A percentile compares a stretch with the other conserved stretches of the same genome.
These are phyloP conservation scores for Pyrgilauda ruficollis DNA, from an alignment of 2,113 vertebrate genomes.

Conservation along the genomic window DNA sequence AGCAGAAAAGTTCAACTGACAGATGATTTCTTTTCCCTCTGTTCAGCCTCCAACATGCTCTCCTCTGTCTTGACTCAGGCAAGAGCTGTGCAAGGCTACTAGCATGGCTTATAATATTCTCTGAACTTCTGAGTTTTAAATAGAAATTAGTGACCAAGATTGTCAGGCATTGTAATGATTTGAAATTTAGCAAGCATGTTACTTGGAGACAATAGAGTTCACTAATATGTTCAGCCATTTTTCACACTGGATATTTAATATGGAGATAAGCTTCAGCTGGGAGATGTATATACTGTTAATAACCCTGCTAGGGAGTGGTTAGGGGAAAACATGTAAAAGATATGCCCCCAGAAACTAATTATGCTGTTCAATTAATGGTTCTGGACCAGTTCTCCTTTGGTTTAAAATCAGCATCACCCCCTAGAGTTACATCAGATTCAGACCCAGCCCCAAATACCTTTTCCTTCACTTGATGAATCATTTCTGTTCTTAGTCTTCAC, in stretches of 20 bases:
- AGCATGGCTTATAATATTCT: neutral
- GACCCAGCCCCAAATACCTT: neutral
- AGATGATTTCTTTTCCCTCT: neutral
- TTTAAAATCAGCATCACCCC: neutral
- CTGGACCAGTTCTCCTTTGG: neutral
- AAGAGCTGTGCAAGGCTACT: neutral
- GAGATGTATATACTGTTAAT: neutral
- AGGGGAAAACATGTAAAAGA: neutral
- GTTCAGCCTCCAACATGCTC: neutral
- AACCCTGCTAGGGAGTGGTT: neutral
- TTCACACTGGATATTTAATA: neutral
- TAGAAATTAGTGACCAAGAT: neutral
- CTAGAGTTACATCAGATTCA: neutral
- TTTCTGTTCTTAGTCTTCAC: neutral
- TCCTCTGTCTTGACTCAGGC: neutral
- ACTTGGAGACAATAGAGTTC: neutral
- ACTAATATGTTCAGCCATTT: neutral
- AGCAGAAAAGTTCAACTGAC: conserved; percentile 1
- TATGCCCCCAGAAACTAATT: neutral
- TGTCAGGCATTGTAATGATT: neutral
- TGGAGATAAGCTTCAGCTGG: neutral
- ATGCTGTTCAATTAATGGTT: neutral
- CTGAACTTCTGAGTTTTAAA: neutral
- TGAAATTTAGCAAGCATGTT: neutral
- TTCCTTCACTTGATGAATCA: neutral